phyloP scores from a whole-genome alignment of 92 coral and sea anemone genomes.

The Umimayanthus kanabou region DNA sequence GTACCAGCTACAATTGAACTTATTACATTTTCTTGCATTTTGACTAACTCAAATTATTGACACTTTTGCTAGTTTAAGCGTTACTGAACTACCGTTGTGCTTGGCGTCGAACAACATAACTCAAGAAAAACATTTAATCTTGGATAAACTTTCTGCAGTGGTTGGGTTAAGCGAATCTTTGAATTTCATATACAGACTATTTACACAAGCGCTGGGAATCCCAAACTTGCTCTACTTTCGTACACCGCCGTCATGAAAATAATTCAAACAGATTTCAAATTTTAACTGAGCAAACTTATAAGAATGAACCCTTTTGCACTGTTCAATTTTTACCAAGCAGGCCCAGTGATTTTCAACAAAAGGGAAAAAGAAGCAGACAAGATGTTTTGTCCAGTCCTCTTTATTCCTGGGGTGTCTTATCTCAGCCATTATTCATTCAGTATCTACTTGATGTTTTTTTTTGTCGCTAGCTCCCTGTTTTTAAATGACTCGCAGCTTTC shows the following conservation, averaged over 20 bases:
- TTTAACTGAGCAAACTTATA: background rate
- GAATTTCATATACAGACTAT: background rate
- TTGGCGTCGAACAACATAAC: background rate
- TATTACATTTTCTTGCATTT: background rate
- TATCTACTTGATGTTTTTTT: background rate
- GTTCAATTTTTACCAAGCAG: background rate
- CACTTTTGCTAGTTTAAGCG: background rate
- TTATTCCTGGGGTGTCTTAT: background rate
- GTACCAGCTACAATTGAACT: background rate
- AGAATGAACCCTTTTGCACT: too few species aligned
- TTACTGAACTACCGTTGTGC: background rate
- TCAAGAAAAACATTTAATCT: background rate
- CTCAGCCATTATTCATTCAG: background rate
- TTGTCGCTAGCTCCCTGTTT: background rate
- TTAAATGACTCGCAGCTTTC: background rate
- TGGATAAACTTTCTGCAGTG: too few species aligned
- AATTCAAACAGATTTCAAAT: background rate
- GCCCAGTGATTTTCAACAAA: background rate
- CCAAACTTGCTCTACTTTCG: too few species aligned
- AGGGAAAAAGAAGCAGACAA: background rate
- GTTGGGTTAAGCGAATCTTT: too few species aligned
- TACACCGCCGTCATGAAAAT: background rate
- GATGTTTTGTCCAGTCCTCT: background rate
- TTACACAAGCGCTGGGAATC: too few species aligned
- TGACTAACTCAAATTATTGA: background rate